These are phyloP conservation scores for Pipistrellus pygmaeus DNA, from an alignment of 2,797 vertebrate genomes.

Conservation along the genomic window DNA sequence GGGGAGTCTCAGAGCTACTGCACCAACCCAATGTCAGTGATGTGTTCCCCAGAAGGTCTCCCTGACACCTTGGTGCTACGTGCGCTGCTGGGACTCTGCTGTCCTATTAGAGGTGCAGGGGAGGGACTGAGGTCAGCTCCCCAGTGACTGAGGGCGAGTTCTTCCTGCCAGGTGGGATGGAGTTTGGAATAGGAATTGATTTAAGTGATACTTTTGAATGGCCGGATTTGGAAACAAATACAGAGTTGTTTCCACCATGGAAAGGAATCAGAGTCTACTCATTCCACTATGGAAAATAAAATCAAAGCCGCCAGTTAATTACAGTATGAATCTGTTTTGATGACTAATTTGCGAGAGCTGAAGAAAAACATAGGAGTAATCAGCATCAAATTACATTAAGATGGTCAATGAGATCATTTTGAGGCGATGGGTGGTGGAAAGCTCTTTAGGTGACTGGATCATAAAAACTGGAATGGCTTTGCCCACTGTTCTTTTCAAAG, in stretches of 20 bases:
- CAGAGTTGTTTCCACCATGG: background rate
- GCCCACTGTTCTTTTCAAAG: slow-evolving; percentile 12
- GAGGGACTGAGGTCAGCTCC: too few relatives aligned
- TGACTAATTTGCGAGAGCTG: slow-evolving; percentile 58
- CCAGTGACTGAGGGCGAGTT: background rate
- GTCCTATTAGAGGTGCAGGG: background rate
- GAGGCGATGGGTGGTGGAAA: background rate
- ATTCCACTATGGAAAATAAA: background rate
- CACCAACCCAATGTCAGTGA: background rate
- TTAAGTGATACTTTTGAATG: slow-evolving; percentile 23
- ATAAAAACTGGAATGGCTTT: slow-evolving; percentile 15
- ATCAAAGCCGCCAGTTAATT: slow-evolving; percentile 65
- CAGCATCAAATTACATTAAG: background rate
- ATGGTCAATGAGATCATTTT: background rate
- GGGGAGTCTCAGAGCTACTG: too few relatives aligned
- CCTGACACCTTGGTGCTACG: too few relatives aligned
- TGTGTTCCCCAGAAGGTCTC: background rate
- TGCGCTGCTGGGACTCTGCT: background rate
- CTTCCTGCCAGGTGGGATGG: slow-evolving; percentile 7
- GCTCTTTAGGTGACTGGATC: background rate
- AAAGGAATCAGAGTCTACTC: slow-evolving; percentile 9
- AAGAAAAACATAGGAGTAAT: slow-evolving; percentile 30
- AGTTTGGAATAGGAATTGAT: slow-evolving; percentile 54
- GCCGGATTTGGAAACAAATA: slow-evolving; percentile 67
- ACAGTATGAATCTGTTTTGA: slow-evolving; percentile 18